These are phyloP conservation scores for Myotis planiceps DNA, from an alignment of 2,797 vertebrate species.

Conservation along the genomic window DNA sequence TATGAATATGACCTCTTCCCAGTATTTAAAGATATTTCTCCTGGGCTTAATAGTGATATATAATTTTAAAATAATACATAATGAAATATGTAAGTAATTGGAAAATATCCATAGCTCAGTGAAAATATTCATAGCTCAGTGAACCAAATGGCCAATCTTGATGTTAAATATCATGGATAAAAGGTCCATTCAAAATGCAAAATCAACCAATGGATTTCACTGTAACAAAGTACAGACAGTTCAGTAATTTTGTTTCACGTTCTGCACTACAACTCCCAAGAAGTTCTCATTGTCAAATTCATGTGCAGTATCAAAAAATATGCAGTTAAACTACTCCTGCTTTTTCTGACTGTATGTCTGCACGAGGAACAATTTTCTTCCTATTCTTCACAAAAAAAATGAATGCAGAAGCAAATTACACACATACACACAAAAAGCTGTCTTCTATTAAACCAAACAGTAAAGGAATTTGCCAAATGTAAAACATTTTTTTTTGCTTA, in stretches of 20 bases:
- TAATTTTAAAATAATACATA: not conserved
- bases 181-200: not conserved
- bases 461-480: not conserved
- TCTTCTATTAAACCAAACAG: not conserved
- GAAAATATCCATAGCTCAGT: not conserved
- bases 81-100: not conserved
- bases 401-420: not conserved
- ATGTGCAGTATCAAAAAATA: not conserved
- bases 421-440: not conserved
- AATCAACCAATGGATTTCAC: not conserved
- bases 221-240: not conserved
- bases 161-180: not conserved
- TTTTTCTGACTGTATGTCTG: not conserved
- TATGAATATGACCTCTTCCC: not conserved
- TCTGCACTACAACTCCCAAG: not conserved
- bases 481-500: not conserved
- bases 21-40: not conserved
- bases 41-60: not conserved
- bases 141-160: not conserved
- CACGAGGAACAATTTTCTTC: not conserved
- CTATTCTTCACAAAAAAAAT: not conserved
- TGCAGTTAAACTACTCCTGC: not conserved
- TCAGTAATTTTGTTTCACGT: not conserved
- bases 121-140: not conserved
- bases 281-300: not conserved